A percentile compares a stretch with the other conserved stretches of the same genome.
Evolutionary conservation across 2,113 vertebrate species (phyloP).

Genomic region (Lepus europaeus): DNA sequence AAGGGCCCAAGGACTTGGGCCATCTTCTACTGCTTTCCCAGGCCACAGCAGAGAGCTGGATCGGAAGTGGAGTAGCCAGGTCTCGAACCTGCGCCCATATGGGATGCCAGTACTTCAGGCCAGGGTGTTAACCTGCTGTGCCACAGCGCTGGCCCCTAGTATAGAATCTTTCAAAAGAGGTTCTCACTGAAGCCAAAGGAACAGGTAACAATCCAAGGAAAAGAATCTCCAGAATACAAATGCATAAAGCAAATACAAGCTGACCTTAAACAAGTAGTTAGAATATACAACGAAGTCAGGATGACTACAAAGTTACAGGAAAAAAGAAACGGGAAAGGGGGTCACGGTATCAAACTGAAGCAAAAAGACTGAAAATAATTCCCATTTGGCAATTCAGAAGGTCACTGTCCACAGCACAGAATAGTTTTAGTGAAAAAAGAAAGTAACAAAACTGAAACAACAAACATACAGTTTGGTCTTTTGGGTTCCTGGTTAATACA

Average conservation of each 20-base stretch:
- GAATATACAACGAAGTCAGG: neutral
- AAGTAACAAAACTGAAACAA: slow-evolving; percentile 38
- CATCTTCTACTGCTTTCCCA: too few relatives aligned
- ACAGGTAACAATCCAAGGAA: slow-evolving; percentile 7
- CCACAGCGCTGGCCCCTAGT: too few relatives aligned
- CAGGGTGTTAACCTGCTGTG: too few relatives aligned
- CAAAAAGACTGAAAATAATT: neutral
- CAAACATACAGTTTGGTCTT: neutral
- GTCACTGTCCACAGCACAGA: neutral
- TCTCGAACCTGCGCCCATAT: too few relatives aligned
- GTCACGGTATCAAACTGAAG: neutral
- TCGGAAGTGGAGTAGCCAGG: too few relatives aligned
- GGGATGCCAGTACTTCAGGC: too few relatives aligned
- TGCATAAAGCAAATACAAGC: slow-evolving; percentile 17
- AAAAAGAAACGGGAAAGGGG: neutral
- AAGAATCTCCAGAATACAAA: slow-evolving; percentile 15
- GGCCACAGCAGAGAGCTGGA: too few relatives aligned
- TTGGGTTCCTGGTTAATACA: neutral
- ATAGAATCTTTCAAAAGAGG: neutral
- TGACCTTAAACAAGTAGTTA: slow-evolving; percentile 16
- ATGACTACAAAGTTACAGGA: neutral
- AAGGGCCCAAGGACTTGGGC: too few relatives aligned
- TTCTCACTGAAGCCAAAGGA: neutral
- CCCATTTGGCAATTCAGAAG: slow-evolving; percentile 30
- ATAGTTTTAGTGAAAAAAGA: slow-evolving; percentile 13